These are phyloP conservation scores for Lates japonicus DNA, from an alignment of 2,797 vertebrate genomes.

Conservation along the genomic window DNA sequence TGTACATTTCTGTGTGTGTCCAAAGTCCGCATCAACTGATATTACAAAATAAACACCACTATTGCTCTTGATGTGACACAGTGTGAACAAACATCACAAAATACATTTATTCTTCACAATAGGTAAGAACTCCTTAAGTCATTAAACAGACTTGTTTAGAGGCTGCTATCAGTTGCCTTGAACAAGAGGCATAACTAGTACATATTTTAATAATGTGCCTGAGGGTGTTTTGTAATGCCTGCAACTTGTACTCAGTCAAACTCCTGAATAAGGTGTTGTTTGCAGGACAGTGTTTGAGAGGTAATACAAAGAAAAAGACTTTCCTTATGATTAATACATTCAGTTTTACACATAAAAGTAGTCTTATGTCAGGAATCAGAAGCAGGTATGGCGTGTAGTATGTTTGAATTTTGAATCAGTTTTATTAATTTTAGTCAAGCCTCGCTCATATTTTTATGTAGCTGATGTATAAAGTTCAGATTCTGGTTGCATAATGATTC, in stretches of 20 bases:
- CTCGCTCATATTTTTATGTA: neutral
- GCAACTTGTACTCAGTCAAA: slow-evolving; percentile 52
- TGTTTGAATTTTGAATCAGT: too few relatives aligned
- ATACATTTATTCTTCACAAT: neutral
- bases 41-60: neutral
- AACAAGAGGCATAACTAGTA: slow-evolving; percentile 38
- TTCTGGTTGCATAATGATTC: slow-evolving; percentile 26
- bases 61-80: neutral
- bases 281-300: slow-evolving; percentile 7
- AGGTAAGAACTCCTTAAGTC: neutral
- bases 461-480: neutral
- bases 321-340: neutral
- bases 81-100: neutral
- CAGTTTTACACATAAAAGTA: neutral
- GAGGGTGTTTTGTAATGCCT: slow-evolving; percentile 36
- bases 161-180: neutral
- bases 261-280: slow-evolving; percentile 37
- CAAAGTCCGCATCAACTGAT: neutral
- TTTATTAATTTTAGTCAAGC: too few relatives aligned
- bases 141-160: slow-evolving; percentile 15
- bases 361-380: neutral
- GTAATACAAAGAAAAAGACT: neutral
- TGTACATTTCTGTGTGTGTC: slow-evolving; percentile 24
- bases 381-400: too few relatives aligned
- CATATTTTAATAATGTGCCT: slow-evolving; percentile 58